A percentile compares a stretch with the other conserved stretches of the same genome.
phyloP scores from a whole-genome alignment of 1,140 invertebrate species.

The Polypedilum vanderplanki region DNA sequence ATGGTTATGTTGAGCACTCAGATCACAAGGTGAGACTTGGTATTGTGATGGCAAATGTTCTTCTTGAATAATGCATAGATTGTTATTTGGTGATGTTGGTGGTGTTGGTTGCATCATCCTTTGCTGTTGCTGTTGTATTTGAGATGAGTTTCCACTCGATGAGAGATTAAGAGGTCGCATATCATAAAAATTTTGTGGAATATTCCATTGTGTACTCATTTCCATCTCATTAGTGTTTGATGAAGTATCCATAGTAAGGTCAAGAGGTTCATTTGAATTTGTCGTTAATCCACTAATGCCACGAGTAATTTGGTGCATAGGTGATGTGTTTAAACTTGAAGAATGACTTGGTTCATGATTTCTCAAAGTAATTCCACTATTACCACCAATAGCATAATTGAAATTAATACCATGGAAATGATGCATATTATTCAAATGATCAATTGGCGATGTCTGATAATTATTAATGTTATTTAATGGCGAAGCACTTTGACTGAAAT shows the following conservation, averaged over 20 bases:
- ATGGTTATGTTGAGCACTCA: slow-evolving; percentile 43
- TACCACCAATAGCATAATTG: slow-evolving; percentile 35
- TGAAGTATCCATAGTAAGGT: slow-evolving; percentile 41
- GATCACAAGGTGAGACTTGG: slow-evolving; percentile 36
- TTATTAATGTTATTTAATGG: slow-evolving; percentile 34
- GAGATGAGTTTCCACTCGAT: slow-evolving; percentile 51
- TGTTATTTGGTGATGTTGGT: slow-evolving; percentile 43
- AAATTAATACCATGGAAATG: slow-evolving; percentile 41
- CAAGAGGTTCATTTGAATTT: slow-evolving; percentile 39
- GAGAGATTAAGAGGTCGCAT: slow-evolving; percentile 49
- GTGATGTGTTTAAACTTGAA: slow-evolving; percentile 36
- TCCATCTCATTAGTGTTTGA: slow-evolving; percentile 33
- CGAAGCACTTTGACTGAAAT: slow-evolving; percentile 37
- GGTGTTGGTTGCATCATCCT: slow-evolving; percentile 41
- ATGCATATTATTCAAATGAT: slow-evolving; percentile 21
- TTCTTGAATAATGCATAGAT: slow-evolving; percentile 82
- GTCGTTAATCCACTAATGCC: slow-evolving; percentile 57
- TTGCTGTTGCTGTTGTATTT: slow-evolving; percentile 48
- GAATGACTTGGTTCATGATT: slow-evolving; percentile 38
- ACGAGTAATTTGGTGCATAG: slow-evolving; percentile 44
- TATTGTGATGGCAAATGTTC: slow-evolving; percentile 48
- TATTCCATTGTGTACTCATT: slow-evolving; percentile 37
- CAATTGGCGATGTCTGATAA: slow-evolving; percentile 30
- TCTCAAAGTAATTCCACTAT: slow-evolving; percentile 37
- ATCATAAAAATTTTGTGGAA: slow-evolving; percentile 44